Evolutionary conservation across 2,797 vertebrate genomes (phyloP), one percentile per base, ranked within the genome.

Genomic region (Gila robusta): DNA sequence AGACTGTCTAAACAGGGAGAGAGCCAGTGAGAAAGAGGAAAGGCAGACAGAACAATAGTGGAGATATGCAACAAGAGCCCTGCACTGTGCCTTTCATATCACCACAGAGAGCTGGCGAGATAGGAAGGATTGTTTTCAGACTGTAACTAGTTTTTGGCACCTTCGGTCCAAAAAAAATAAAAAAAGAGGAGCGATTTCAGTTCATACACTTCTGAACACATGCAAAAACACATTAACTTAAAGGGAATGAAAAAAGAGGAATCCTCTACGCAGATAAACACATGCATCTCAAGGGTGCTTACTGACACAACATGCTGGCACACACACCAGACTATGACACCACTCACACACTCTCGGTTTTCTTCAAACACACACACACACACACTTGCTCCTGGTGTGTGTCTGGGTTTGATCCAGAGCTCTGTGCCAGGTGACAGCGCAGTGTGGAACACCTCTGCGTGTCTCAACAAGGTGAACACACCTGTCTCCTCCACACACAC

Each of bases 1-100:
- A 91, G 91, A 91, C 96, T 96, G 91, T 89, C 35, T 90, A 93
- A 94, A 93, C 91, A 93, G 93, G 69, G 87, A 88, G 88, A 79
- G 82, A 92, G 88, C 87, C 82, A 87, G 71, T 28, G 87, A 87
- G 86, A 83, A 47, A 86, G 80, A 89, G 84, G 85, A 69, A 28
- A 83, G 72, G 80, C 76, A 88, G 76, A 87, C 52, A 78, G 41
- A 79, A 79, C 76, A 79, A 79, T 69, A 79, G 56, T 23, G 21
- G 32, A 76, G 44, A 79, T 41, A 52, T 54, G 69, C 52, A 85
- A 82, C 37, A 87, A 84, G 5, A 81, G 89, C 89, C 89, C 88
- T 84, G 78, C 79, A 89, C 17, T 39, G 79, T 84, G 72, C 35
- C 47, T 10, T 78, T 66, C n/a, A 76, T 71, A 82, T 56, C 49